A percentile compares a stretch with the other conserved stretches of the same genome.
Conservation (phyloP, 2,113 vertebrate species). For the Pluvianellus socialis region DNA sequence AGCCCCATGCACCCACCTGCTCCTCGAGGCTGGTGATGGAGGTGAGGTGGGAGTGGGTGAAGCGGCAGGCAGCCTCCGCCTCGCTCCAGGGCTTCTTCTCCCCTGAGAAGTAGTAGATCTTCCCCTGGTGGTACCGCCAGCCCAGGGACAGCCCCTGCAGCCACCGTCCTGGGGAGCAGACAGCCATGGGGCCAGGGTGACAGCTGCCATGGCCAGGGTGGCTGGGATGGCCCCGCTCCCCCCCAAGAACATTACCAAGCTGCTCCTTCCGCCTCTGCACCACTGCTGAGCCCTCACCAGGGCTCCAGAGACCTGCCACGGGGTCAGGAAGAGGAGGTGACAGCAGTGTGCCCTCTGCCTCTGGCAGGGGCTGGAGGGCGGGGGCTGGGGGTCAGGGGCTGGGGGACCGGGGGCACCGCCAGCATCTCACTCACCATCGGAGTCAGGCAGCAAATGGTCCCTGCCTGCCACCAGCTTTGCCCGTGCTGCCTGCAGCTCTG, state of each 20-base stretch:
- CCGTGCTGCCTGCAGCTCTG: not conserved
- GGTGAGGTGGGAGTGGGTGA: not conserved
- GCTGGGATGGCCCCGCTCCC: too few species aligned
- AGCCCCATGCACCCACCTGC: not conserved
- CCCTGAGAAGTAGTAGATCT: not conserved
- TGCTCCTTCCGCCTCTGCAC: not conserved
- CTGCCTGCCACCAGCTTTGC: not conserved
- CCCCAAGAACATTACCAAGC: not conserved
- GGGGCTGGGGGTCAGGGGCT: not conserved
- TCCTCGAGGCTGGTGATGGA: not conserved
- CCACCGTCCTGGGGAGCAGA: not conserved
- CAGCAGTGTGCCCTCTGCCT: not conserved
- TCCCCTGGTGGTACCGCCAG: not conserved
- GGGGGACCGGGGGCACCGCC: not conserved
- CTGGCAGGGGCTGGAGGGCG: not conserved
- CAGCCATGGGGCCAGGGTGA: not conserved
- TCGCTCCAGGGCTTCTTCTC: slow-evolving; percentile 70
- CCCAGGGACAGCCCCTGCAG: not conserved
- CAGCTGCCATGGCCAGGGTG: too few species aligned
- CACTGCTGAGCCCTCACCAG: not conserved
- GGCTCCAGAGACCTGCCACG: not conserved
- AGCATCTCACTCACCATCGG: not conserved
- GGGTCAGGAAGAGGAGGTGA: not conserved
- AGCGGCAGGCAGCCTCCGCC: slow-evolving; percentile 75
- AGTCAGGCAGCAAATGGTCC: slow-evolving; percentile 64